These are phyloP conservation scores for Meta bourneti DNA, from an alignment of 2,888 invertebrate species.

Conservation along the genomic window DNA sequence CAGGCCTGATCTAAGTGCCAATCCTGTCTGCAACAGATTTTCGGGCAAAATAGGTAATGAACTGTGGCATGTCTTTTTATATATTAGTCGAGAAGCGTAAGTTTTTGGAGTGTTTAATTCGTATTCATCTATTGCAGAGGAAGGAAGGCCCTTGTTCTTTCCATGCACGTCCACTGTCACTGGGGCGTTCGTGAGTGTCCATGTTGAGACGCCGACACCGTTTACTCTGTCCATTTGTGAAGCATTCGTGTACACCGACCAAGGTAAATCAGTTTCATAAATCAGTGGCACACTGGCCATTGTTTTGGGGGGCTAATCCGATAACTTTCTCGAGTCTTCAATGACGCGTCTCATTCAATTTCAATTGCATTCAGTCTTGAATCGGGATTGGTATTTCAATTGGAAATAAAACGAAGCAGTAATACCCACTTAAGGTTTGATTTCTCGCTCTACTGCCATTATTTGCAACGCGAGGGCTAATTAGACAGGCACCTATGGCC, in stretches of 20 bases:
- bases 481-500: no score
- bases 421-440: no score
- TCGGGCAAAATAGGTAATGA: slow-evolving; percentile 80
- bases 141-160: slow-evolving; percentile 93
- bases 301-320: no score
- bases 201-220: slow-evolving; percentile 88
- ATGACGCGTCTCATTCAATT: no score
- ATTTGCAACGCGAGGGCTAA: no score
- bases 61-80: background rate
- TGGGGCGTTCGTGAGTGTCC: slow-evolving; percentile 95
- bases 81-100: background rate
- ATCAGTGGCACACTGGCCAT: background rate
- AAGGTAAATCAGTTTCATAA: slow-evolving; percentile 80
- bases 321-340: no score
- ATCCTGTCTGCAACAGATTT: slow-evolving; percentile 94
- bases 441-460: no score
- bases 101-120: background rate
- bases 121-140: slow-evolving; percentile 82
- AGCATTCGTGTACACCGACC: slow-evolving; percentile 95
- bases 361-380: no score
- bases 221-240: slow-evolving; percentile 94
- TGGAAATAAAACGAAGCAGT: no score
- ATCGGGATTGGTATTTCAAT: no score
- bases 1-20: slow-evolving; percentile 93
- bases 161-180: slow-evolving; percentile 97